Evolutionary conservation across 1,140 invertebrate genomes (phyloP).

Genomic region (Glossosoma conforme): DNA sequence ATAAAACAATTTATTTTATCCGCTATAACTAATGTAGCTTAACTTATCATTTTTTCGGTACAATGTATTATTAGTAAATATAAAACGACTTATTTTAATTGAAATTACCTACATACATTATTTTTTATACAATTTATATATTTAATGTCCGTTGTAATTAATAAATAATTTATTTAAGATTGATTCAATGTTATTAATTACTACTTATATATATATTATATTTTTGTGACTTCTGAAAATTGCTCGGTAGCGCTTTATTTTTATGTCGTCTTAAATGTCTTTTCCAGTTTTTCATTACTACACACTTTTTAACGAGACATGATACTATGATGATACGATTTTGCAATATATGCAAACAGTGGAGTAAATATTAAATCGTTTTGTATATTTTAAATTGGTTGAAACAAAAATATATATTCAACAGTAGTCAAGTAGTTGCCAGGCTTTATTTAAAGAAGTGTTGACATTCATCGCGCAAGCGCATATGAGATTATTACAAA

Average conservation of each 20-base stretch:
- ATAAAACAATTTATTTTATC: background rate
- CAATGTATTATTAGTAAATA: background rate
- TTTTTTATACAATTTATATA: background rate
- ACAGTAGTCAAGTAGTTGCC: background rate
- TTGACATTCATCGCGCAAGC: too few relatives aligned
- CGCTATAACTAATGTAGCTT: slow-evolving; percentile 1
- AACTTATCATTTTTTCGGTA: background rate
- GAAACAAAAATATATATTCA: background rate
- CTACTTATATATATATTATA: background rate
- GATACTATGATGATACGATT: too few relatives aligned
- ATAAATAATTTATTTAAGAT: background rate
- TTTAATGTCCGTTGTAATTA: slow-evolving; percentile 2
- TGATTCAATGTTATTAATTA: background rate
- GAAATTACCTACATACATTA: slow-evolving; percentile 3
- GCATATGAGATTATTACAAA: too few relatives aligned
- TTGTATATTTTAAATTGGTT: background rate
- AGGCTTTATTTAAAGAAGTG: background rate
- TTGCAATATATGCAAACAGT: background rate
- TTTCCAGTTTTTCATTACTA: background rate
- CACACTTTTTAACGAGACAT: too few relatives aligned
- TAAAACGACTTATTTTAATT: slow-evolving; percentile 4
- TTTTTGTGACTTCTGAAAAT: background rate
- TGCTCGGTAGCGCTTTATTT: slow-evolving; percentile 1
- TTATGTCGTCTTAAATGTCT: background rate
- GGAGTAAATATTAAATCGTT: background rate